Base-by-base conservation (phyloP, 2,113 vertebrate species). In the Podilymbus podiceps region DNA sequence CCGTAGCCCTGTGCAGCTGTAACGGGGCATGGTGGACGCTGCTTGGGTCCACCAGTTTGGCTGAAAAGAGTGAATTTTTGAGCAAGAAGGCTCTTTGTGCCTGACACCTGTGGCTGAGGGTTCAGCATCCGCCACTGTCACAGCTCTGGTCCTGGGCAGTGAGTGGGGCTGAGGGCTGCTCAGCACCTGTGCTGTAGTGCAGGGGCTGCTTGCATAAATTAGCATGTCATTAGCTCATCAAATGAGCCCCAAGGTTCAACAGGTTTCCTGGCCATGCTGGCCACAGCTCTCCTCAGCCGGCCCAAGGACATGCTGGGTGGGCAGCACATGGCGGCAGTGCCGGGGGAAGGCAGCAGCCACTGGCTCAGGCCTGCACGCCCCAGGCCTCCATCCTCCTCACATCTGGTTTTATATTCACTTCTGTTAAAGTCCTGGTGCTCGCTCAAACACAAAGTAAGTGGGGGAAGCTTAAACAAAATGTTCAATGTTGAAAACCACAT, bases 71-170 rank as follows among this genome's bases (percentile, higher is more conserved):
- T 6, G 35, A 13, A 6, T 82, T 60, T 91, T 38, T 1, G 1
- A 47, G 40, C 0, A 1, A 55, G 69, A 47, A 68, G 19, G 11
- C 38, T 86, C 56, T 38, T 40, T 2, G 2, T 30, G 24, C 13
- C n/a, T 30, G 14, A 40, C 2, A 5, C 33, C 40, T 47, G 33
- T 49, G 25, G 18, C 31, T 14, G 33, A 50, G 42, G 35, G 19
- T 5, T n/a, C 1, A 0, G 55, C 3, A 5, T 15, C 30, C 1
- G 2, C 62, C 0, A 0, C 44, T 53, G 4, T 20, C 6, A 1
- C 0, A 3, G 53, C 68, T 49, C 8, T 3, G 0, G 35, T 44
- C 35, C 28, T 21, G 11, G 50, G 63, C 42, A 53, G 28, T 1
- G 1, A 22, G 14, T 0, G 2, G 38, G 40, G 52, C 66, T 8